phyloP scores from a whole-genome alignment of 53 echinoderm and acorn worm species.

The Mesocentrotus franciscanus region DNA sequence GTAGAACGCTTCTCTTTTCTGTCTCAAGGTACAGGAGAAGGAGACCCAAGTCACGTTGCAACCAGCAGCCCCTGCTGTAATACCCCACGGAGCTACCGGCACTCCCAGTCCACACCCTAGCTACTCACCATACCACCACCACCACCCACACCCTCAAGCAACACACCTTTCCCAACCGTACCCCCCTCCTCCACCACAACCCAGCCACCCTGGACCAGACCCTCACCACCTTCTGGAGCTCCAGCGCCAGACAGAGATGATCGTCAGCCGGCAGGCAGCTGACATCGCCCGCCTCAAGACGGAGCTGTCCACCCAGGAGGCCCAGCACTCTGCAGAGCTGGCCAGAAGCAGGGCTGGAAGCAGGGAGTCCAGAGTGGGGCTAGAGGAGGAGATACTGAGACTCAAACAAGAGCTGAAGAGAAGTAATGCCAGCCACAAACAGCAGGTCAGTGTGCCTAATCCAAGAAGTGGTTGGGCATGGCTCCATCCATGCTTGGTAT shows the following conservation, averaged over 20 bases:
- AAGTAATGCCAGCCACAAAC: conserved; percentile 14
- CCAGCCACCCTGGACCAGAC: conserved; percentile 35
- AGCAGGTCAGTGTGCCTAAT: conserved; percentile 13
- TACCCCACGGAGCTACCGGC: neutral
- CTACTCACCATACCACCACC: conserved; percentile 4
- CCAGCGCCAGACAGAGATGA: conserved; percentile 83
- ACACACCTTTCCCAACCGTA: conserved; percentile 31
- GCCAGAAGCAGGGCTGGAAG: conserved; percentile 18
- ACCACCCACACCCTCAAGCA: neutral
- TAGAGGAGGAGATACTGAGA: conserved; percentile 36
- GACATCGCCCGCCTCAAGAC: conserved; percentile 88
- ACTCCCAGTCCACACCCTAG: neutral
- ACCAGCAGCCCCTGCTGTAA: neutral
- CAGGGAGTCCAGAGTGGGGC: conserved; percentile 35
- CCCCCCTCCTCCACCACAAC: neutral
- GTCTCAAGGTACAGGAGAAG: conserved; percentile 6
- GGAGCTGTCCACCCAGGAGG: conserved; percentile 68
- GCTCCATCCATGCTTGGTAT: neutral
- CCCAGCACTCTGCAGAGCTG: conserved; percentile 58
- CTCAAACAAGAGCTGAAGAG: conserved; percentile 21
- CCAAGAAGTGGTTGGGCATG: neutral
- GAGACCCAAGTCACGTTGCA: conserved; percentile 27
- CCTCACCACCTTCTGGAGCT: conserved; percentile 75
- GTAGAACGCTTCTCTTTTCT: neutral
- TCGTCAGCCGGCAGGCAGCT: conserved; percentile 85